phyloP scores from a whole-genome alignment of 2,888 invertebrate species.

The Noctua comes region DNA sequence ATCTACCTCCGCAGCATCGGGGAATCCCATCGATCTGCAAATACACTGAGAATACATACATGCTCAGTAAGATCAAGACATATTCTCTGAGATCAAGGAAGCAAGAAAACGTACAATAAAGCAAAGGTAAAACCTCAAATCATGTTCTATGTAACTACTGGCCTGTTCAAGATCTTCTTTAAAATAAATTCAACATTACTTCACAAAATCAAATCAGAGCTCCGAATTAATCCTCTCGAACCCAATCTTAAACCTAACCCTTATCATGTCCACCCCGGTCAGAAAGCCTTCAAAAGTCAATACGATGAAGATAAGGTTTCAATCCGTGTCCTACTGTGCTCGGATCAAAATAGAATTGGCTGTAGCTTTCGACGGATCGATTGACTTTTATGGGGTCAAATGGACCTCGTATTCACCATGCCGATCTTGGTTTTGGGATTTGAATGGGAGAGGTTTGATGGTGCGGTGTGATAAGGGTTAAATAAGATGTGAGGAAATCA shows the following conservation, averaged over 20 bases:
- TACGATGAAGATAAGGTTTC: constrained; percentile 57
- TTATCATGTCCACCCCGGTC: constrained; percentile 47
- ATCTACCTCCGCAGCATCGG: too few species aligned
- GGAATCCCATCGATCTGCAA: too few species aligned
- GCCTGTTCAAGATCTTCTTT: neutral
- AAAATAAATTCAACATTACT: constrained; percentile 10
- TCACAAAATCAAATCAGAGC: constrained; percentile 19
- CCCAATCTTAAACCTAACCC: constrained; percentile 49
- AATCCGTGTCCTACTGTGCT: constrained; percentile 46
- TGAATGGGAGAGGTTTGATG: constrained; percentile 47
- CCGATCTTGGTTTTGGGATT: constrained; percentile 44
- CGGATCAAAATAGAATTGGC: constrained; percentile 50
- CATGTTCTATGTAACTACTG: neutral
- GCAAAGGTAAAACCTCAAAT: too few species aligned
- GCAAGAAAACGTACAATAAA: too few species aligned
- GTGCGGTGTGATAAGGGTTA: constrained; percentile 41
- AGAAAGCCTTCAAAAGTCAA: constrained; percentile 60
- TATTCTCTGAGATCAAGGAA: neutral
- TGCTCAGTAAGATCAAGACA: neutral
- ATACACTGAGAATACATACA: too few species aligned
- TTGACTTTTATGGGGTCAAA: constrained; percentile 59
- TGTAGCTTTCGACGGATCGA: constrained; percentile 41
- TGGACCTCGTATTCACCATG: constrained; percentile 43
- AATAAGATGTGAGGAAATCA: constrained; percentile 19
- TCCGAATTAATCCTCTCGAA: constrained; percentile 46